Evolutionary conservation across 2,113 vertebrate species (phyloP).

Genomic region (Elgaria multicarinata): DNA sequence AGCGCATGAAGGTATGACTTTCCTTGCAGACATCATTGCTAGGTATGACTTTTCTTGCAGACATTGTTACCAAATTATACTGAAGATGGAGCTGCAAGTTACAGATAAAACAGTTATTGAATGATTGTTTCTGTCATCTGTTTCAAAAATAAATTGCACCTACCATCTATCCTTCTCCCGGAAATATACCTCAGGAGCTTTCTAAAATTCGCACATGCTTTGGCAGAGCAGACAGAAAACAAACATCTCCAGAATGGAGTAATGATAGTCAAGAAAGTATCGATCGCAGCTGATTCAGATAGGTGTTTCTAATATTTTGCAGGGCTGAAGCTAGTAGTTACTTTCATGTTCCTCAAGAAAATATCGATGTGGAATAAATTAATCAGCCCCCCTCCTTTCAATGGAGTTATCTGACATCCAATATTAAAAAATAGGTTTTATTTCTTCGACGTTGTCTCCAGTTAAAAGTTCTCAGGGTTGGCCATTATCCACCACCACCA

Average conservation of each 20-base stretch:
- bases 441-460: neutral
- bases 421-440: neutral
- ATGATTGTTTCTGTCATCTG: neutral
- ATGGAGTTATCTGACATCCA: neutral
- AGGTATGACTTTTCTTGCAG: neutral
- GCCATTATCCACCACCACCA: neutral
- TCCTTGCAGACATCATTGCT: neutral
- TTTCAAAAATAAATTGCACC: neutral
- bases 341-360: too few relatives aligned
- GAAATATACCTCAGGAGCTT: neutral
- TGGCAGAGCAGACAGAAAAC: neutral
- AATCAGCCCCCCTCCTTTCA: neutral
- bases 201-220: neutral
- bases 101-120: neutral
- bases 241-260: neutral
- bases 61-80: neutral
- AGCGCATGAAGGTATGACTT: neutral
- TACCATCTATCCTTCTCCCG: neutral
- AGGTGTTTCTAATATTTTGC: neutral
- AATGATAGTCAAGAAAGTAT: neutral
- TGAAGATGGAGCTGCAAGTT: neutral
- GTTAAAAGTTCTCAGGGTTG: neutral
- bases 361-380: neutral
- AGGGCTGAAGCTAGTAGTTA: too few relatives aligned
- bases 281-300: neutral